Evolutionary conservation across 2,888 invertebrate genomes (phyloP).

Genomic region (Cactoblastis cactorum): DNA sequence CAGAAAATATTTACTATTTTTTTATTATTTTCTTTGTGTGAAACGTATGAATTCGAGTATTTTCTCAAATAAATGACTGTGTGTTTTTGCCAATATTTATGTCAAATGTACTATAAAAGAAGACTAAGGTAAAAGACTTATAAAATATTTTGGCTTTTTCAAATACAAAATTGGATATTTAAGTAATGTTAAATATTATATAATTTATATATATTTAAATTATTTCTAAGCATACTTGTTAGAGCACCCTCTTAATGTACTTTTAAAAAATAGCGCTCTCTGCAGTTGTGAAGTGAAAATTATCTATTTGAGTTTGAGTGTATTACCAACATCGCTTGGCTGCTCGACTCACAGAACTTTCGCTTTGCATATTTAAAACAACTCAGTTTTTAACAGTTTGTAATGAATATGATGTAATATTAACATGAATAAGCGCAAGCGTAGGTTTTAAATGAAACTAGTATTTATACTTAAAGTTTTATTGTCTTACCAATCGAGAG

Average conservation of each 20-base stretch:
- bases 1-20: too few species aligned
- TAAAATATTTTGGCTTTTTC: too few species aligned
- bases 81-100: too few species aligned
- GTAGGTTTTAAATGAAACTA: slow-evolving; percentile 42
- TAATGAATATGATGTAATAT: not conserved
- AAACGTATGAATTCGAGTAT: too few species aligned
- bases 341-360: slow-evolving; percentile 23
- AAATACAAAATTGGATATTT: too few species aligned
- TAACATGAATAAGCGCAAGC: slow-evolving; percentile 41
- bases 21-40: too few species aligned
- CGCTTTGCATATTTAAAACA: slow-evolving; percentile 27
- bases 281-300: slow-evolving; percentile 14
- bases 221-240: too few species aligned
- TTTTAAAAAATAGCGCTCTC: slow-evolving; percentile 15
- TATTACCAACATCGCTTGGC: slow-evolving; percentile 33
- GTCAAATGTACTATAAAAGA: too few species aligned
- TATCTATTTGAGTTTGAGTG: slow-evolving; percentile 13
- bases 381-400: not conserved
- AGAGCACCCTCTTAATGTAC: slow-evolving; percentile 13
- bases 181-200: too few species aligned
- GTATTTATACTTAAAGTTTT: slow-evolving; percentile 56
- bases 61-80: too few species aligned
- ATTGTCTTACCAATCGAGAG: slow-evolving; percentile 65
- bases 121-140: too few species aligned
- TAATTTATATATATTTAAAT: too few species aligned